Percentiles rank a stretch among this genome's conserved stretches.
Conservation (phyloP, 2,113 vertebrate species). For the Misgurnus anguillicaudatus region DNA sequence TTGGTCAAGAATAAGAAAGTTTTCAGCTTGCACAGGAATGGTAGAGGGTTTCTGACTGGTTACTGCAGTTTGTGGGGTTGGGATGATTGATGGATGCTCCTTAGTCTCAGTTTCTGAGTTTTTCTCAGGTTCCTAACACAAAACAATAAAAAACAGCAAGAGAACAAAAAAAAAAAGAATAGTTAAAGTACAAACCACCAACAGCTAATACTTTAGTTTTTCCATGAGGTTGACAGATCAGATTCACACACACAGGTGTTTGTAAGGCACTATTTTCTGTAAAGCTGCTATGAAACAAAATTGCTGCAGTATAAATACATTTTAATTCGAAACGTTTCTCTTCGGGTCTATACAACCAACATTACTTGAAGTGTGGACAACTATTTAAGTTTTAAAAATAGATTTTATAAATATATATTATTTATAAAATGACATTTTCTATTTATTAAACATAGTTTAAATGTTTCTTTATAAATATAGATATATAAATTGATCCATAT, state of each 20-base stretch:
- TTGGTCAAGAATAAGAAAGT: conserved; percentile 68
- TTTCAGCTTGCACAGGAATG: conserved; percentile 38
- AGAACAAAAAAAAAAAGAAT: neutral
- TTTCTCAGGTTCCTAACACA: conserved; percentile 21
- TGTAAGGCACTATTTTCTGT: too few relatives aligned
- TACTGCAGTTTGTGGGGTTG: neutral
- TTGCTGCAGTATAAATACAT: too few relatives aligned
- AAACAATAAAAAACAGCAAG: neutral
- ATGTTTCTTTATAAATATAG: too few relatives aligned
- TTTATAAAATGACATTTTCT: too few relatives aligned
- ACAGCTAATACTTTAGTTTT: neutral
- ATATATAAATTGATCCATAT: too few relatives aligned
- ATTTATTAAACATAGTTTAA: too few relatives aligned
- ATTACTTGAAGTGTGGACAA: too few relatives aligned
- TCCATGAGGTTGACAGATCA: neutral
- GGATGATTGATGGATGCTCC: neutral
- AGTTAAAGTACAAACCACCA: neutral
- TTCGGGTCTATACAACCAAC: too few relatives aligned
- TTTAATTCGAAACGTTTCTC: too few relatives aligned
- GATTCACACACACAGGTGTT: neutral
- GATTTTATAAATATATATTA: too few relatives aligned
- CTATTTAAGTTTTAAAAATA: too few relatives aligned
- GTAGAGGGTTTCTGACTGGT: conserved; percentile 36
- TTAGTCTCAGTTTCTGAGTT: neutral
- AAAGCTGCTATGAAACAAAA: too few relatives aligned